These are phyloP conservation scores for Typhlichthys subterraneus DNA, from an alignment of 2,797 vertebrate genomes.

Conservation along the genomic window DNA sequence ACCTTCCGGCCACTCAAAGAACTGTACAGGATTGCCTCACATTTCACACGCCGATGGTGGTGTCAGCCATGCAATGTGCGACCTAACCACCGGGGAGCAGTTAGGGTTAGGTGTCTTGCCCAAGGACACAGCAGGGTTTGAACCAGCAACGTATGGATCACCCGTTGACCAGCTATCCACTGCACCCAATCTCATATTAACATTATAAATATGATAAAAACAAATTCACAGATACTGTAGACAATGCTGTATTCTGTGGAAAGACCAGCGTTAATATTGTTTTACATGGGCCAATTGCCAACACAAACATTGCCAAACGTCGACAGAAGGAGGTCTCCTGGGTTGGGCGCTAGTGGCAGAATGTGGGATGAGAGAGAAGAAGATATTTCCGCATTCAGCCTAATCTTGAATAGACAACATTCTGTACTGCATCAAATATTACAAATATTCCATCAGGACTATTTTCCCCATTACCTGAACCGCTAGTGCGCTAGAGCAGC, in stretches of 20 bases:
- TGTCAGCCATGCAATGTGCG: too few species aligned
- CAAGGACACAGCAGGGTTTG: too few species aligned
- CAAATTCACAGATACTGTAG: too few species aligned
- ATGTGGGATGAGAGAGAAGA: conserved; percentile 10
- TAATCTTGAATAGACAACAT: conserved; percentile 18
- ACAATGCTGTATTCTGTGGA: background rate
- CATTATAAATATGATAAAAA: too few species aligned
- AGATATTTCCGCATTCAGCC: conserved; percentile 14
- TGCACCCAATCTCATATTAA: too few species aligned
- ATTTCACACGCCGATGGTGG: too few species aligned
- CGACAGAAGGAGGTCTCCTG: conserved; percentile 61
- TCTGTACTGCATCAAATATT: conserved; percentile 6
- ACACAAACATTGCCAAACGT: conserved; percentile 25
- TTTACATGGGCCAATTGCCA: conserved; percentile 42
- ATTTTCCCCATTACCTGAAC: conserved; percentile 35
- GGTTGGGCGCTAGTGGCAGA: conserved; percentile 37
- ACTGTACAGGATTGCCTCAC: too few species aligned
- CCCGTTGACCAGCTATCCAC: too few species aligned
- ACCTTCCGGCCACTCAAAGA: too few species aligned
- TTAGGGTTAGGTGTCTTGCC: too few species aligned
- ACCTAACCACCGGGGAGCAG: too few species aligned
- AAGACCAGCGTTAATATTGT: conserved; percentile 51
- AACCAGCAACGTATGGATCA: too few species aligned
- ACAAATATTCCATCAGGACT: conserved; percentile 26
- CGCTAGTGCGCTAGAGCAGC: conserved; percentile 27